Evolutionary conservation across 2,797 vertebrate genomes (phyloP).

Genomic region (Chloroceryle amazona): DNA sequence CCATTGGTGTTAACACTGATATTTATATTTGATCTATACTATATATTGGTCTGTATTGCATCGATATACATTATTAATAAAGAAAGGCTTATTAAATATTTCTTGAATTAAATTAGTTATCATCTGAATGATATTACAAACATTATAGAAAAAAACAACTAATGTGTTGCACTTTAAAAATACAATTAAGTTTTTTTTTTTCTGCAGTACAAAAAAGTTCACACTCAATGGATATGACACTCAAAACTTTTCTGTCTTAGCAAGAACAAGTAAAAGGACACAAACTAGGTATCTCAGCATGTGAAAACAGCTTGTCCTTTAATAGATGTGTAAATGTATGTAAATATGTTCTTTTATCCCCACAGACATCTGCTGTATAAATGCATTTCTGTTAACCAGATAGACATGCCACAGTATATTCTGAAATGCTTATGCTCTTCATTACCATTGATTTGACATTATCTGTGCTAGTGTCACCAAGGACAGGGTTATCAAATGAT

Average conservation of each 20-base stretch:
- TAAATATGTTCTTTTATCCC: background rate
- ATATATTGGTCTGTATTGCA: too few species aligned
- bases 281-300: background rate
- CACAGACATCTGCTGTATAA: background rate
- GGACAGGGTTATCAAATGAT: background rate
- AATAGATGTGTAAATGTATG: background rate
- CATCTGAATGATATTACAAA: background rate
- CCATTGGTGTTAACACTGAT: background rate
- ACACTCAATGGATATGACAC: background rate
- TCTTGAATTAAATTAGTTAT: background rate
- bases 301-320: background rate
- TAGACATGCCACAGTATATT: background rate
- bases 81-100: background rate
- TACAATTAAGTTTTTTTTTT: background rate
- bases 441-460: background rate
- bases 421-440: background rate
- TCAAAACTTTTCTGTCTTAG: background rate
- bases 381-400: background rate
- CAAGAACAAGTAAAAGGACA: background rate
- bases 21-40: background rate
- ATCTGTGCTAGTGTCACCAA: background rate
- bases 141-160: background rate
- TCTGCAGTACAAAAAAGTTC: rapidly evolving
- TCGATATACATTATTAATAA: background rate
- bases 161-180: background rate